Evolutionary conservation across 35 echinoderm and acorn worm species (phyloP), one percentile per base, ranked within the genome.

Genomic region (Lytechinus variegatus): DNA sequence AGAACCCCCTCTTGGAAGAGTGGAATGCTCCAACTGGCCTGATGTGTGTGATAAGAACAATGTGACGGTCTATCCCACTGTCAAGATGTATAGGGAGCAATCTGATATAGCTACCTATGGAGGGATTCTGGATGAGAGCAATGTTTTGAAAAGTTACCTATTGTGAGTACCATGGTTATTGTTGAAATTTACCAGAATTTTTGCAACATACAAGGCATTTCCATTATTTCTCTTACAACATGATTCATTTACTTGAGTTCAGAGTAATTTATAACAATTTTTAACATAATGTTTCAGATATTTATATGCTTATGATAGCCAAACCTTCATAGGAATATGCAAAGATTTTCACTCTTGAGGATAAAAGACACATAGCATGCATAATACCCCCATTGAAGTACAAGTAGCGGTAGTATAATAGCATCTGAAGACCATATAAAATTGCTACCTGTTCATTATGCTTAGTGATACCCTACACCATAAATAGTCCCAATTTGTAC

Each of bases 21-120:
- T 99, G 57, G 97, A 99, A 52, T 99, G 98, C 55, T 97, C 95
- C 54, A 88, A 96, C 91, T 99, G 98, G 98, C 98, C 98, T 52
- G 98, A 99, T 94, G 98, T 99, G 9, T 99, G 98, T 96, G 95
- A 95, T 14, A 91, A 96, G 54, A 97, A 95, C 95, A 99, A 99
- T 92, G 95, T 99, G 27, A 99, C 97, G 3, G 87, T 13, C 52
- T 99, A 96, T 94, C 98, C 98, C 90, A 95, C 92, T 66, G 56
- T 99, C 51, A 96, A 96, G 95, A 54, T 99, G 95, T 99, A 92
- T 56, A 96, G 89, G 61, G 87, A 27, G 5, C 87, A 93, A 16
- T 91, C 71, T 61, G 55, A 53, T 12, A 56, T 96, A 54, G 58
- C 56, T 9, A 96, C 96, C 54, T 99, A 99, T 93, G 88, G 52